Conservation (phyloP, 2,888 invertebrate genomes). For the Oscheius myriophilus region DNA sequence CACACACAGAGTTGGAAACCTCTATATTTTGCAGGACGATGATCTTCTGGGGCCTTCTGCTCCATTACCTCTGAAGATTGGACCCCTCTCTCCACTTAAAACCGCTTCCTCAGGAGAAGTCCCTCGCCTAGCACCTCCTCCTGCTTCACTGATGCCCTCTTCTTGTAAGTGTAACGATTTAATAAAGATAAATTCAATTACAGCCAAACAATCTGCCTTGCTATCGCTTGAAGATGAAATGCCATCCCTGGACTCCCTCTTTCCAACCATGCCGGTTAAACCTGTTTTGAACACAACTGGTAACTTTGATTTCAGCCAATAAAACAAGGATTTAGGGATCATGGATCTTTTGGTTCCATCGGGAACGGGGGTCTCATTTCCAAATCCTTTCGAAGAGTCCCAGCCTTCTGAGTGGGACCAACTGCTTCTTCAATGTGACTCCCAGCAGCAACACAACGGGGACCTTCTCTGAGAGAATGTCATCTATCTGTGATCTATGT, state of each 20-base stretch:
- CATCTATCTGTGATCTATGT: no score
- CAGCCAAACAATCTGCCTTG: conserved; percentile 1
- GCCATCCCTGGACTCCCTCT: conserved; percentile 18
- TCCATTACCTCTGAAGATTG: conserved; percentile 8
- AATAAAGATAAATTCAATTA: not conserved
- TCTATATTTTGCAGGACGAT: conserved; percentile 13
- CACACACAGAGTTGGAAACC: no score
- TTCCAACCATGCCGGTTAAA: conserved; percentile 9
- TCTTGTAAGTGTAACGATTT: no score
- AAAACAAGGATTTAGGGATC: conserved; percentile 6
- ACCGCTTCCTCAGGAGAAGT: not conserved
- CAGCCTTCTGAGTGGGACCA: conserved; percentile 19
- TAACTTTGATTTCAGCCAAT: not conserved
- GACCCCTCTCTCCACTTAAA: not conserved
- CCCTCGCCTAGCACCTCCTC: conserved; percentile 17
- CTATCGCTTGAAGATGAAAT: conserved; percentile 22
- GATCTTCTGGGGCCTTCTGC: conserved; percentile 1
- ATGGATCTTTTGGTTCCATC: conserved; percentile 22
- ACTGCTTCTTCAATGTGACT: conserved; percentile 22
- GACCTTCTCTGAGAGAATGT: conserved; percentile 12
- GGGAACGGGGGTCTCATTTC: not conserved
- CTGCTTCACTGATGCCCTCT: not conserved
- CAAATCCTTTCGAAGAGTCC: conserved; percentile 12
- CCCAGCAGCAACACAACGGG: conserved; percentile 19
- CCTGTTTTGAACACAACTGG: not conserved